Conservation (phyloP, 2,113 vertebrate species). For the Brachyhypopomus occidentalis region DNA sequence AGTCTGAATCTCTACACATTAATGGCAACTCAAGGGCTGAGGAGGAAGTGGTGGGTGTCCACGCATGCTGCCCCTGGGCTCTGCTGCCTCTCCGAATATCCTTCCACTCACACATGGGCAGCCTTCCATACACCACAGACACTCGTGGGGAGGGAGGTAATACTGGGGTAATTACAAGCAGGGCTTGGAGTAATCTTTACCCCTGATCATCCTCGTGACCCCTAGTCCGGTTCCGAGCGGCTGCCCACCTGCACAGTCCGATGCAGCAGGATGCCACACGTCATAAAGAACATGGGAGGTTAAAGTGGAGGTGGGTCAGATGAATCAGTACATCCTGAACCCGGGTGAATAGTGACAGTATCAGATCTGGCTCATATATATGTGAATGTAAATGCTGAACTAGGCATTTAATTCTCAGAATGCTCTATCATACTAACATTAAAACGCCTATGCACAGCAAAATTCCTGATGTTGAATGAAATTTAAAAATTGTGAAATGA, state of each 20-base stretch:
- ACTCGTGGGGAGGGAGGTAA: conserved; percentile 42
- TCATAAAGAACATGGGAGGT: background rate
- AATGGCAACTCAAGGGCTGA: conserved; percentile 18
- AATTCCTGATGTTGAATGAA: background rate
- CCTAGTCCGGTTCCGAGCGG: background rate
- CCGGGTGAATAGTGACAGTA: too few species aligned
- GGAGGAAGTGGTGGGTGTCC: conserved; percentile 15
- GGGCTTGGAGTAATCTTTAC: conserved; percentile 41
- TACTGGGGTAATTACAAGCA: conserved; percentile 53
- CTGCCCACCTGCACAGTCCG: conserved; percentile 8
- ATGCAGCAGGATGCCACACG: background rate
- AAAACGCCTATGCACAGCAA: background rate
- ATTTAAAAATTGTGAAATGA: background rate
- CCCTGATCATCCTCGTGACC: conserved; percentile 22
- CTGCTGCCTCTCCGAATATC: conserved; percentile 27
- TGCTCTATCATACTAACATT: background rate
- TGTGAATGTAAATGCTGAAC: too few species aligned
- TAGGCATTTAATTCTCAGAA: too few species aligned
- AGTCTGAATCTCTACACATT: conserved; percentile 37
- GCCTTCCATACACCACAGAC: conserved; percentile 41
- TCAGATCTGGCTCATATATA: too few species aligned
- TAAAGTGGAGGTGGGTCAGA: background rate
- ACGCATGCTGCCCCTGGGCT: conserved; percentile 21
- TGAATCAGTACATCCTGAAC: conserved; percentile 9
- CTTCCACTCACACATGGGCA: background rate